phyloP scores from a whole-genome alignment of 2,888 invertebrate species.

The Thecophora atra region DNA sequence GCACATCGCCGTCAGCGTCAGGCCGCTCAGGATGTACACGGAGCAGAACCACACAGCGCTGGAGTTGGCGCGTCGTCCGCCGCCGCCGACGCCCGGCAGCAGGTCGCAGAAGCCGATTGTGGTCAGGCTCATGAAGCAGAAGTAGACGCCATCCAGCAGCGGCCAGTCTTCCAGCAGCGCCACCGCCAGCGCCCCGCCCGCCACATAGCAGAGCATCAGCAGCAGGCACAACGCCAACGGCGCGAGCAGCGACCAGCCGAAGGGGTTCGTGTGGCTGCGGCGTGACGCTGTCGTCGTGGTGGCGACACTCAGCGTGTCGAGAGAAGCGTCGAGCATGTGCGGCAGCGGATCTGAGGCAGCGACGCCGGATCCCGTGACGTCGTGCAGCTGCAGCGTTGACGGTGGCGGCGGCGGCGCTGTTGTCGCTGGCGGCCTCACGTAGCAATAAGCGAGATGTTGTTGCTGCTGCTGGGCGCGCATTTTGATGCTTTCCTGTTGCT shows the following conservation, averaged over 20 bases:
- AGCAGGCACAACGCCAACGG: slow-evolving; percentile 85
- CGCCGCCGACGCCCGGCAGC: slow-evolving; percentile 71
- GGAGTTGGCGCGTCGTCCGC: slow-evolving; percentile 66
- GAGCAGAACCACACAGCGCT: slow-evolving; percentile 81
- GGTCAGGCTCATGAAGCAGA: slow-evolving; percentile 91
- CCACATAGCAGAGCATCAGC: slow-evolving; percentile 87
- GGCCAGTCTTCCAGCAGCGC: slow-evolving; percentile 88
- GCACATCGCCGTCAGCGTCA: slow-evolving; percentile 87
- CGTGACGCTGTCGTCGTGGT: slow-evolving; percentile 60
- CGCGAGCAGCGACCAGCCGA: slow-evolving; percentile 68
- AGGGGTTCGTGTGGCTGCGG: slow-evolving; percentile 69
- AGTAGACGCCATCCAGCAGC: slow-evolving; percentile 86
- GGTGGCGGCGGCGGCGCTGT: slow-evolving; percentile 59
- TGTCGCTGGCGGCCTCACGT: slow-evolving; percentile 38
- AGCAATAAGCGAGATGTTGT: slow-evolving; percentile 48
- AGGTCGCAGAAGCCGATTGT: slow-evolving; percentile 88
- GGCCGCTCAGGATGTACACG: slow-evolving; percentile 81
- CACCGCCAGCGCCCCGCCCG: slow-evolving; percentile 84
- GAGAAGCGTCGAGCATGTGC: slow-evolving; percentile 23
- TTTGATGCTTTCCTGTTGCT: slow-evolving; percentile 58
- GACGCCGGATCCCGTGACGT: background rate
- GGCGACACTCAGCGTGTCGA: slow-evolving; percentile 50
- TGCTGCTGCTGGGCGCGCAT: slow-evolving; percentile 47
- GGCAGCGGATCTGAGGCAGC: background rate
- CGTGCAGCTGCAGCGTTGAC: background rate